phyloP scores from a whole-genome alignment of 2,888 invertebrate species.

The Tipula lateralis region DNA sequence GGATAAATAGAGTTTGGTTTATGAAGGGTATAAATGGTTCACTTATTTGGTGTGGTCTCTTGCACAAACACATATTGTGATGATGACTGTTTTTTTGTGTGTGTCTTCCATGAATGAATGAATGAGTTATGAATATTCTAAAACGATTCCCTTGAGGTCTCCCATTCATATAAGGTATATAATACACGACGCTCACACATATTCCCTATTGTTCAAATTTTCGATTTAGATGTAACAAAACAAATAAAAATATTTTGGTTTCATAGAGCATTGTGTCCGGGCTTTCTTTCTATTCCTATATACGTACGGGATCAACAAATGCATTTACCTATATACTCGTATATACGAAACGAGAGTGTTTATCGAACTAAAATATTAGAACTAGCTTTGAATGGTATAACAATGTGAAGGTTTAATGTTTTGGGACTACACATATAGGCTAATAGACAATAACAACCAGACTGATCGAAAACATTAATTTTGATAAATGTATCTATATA shows the following conservation, averaged over 20 bases:
- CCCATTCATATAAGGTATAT: neutral
- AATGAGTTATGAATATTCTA: constrained; percentile 11
- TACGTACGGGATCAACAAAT: neutral
- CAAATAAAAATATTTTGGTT: constrained; percentile 13
- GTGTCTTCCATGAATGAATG: neutral
- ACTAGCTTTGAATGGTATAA: neutral
- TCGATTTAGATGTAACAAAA: constrained; percentile 24
- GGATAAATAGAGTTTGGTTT: neutral
- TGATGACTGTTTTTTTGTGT: neutral
- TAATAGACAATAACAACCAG: neutral
- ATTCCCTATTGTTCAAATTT: neutral
- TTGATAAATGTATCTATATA: neutral
- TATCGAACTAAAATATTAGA: neutral
- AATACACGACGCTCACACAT: neutral
- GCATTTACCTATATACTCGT: neutral
- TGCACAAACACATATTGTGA: constrained; percentile 5
- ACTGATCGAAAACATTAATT: neutral
- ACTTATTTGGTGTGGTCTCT: constrained; percentile 15
- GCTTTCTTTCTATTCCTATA: neutral
- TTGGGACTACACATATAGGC: neutral
- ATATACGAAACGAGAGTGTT: neutral
- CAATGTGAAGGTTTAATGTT: neutral
- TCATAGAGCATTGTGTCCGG: neutral
- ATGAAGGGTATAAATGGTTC: neutral
- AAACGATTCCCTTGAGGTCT: constrained; percentile 9